Conservation (phyloP, 1,140 invertebrate species). For the Diprion similis region DNA sequence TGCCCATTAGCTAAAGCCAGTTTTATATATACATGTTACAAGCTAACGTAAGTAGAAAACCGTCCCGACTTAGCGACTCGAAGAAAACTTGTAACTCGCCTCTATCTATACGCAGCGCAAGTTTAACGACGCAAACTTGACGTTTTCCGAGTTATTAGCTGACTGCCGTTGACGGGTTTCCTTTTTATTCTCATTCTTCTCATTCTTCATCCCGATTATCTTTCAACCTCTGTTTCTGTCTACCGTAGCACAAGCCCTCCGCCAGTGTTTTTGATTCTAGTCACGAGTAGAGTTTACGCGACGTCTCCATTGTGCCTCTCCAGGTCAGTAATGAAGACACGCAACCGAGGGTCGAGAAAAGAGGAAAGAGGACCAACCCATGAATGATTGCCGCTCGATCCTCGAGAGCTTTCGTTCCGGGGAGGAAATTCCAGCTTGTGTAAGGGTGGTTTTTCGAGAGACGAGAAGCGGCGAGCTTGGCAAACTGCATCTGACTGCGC, state of each 20-base stretch:
- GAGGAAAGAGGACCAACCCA: conserved; percentile 33
- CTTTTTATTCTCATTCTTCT: neutral
- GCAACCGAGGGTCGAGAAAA: conserved; percentile 4
- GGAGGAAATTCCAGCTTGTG: conserved; percentile 7
- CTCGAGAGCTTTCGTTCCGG: conserved; percentile 14
- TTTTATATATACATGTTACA: too few relatives aligned
- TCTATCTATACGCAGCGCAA: too few relatives aligned
- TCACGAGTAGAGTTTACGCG: conserved; percentile 28
- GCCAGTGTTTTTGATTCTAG: conserved; percentile 17
- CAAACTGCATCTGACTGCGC: neutral
- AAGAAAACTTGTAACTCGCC: too few relatives aligned
- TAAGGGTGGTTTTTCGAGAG: conserved; percentile 8
- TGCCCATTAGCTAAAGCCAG: too few relatives aligned
- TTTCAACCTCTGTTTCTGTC: neutral
- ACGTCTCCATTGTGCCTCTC: conserved; percentile 19
- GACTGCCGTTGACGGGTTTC: too few relatives aligned
- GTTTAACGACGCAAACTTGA: too few relatives aligned
- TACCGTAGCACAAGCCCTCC: neutral
- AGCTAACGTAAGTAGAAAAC: too few relatives aligned
- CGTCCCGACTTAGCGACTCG: too few relatives aligned
- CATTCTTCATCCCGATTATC: neutral
- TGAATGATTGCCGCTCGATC: conserved; percentile 37
- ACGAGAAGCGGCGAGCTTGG: neutral
- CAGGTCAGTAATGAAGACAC: conserved; percentile 31
- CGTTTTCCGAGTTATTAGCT: too few relatives aligned